phyloP scores from a whole-genome alignment of 2,113 vertebrate species.

The Rynchops niger region DNA sequence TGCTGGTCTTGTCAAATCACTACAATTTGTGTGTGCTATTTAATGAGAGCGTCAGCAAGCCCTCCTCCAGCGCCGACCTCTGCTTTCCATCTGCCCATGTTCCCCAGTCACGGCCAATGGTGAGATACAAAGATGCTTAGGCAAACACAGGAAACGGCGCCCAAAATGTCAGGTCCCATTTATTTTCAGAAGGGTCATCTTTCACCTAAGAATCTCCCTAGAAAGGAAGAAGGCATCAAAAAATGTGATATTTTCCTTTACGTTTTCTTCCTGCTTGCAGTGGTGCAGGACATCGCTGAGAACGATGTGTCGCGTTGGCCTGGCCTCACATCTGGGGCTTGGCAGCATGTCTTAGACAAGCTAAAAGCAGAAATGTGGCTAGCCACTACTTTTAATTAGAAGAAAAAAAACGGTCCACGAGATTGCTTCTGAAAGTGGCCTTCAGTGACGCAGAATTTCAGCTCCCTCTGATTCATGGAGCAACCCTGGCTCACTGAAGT shows the following conservation, averaged over 20 bases:
- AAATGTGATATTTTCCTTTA: background rate
- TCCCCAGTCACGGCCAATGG: rapidly evolving
- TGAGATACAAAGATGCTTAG: background rate
- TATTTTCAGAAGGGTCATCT: background rate
- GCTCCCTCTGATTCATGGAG: background rate
- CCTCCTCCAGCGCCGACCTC: background rate
- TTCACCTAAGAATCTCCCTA: background rate
- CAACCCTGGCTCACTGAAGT: background rate
- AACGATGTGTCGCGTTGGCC: background rate
- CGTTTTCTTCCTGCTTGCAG: background rate
- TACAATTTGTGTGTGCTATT: background rate
- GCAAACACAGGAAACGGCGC: background rate
- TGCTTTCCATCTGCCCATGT: background rate
- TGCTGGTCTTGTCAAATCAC: background rate
- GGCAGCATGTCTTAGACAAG: background rate
- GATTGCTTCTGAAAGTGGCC: background rate
- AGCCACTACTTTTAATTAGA: background rate
- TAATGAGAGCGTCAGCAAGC: background rate
- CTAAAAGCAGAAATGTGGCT: background rate
- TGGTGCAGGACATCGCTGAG: background rate
- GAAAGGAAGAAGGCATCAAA: background rate
- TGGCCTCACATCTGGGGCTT: background rate
- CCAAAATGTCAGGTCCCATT: background rate
- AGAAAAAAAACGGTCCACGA: background rate
- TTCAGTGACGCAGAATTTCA: slow-evolving; percentile 1